Evolutionary conservation across 2,888 invertebrate species (phyloP), one percentile per base, ranked within the genome.

Genomic region (Seira sanloemensis): DNA sequence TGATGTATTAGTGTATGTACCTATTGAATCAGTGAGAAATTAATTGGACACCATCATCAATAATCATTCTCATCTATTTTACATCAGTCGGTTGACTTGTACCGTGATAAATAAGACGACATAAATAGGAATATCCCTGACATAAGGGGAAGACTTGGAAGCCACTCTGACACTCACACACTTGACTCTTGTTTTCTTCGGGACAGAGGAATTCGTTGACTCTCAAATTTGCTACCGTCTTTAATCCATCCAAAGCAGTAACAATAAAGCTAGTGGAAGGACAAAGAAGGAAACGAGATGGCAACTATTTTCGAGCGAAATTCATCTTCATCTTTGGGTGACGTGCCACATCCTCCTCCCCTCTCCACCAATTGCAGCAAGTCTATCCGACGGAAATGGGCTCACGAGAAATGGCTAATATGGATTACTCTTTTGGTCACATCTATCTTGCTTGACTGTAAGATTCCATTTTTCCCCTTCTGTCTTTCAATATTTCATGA

Each of bases 371-470:
- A n/a, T 18, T 37, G 37, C 12, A 58, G 58, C 58, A 58, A n/a
- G 58, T 12, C 71, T 18, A 16, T 78, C 24, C 78, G 79, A 73
- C 73, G 79, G 67, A 79, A 79, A 79, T 79, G 73, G 73, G 24
- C 74, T 73, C 73, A 66, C 16, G 79, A 79, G 73, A 79, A 79
- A 73, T 79, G 79, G 79, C 62, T 74, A 73, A 79, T 79, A 72
- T 73, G 79, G 73, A 79, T 73, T 73, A 71, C 65, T 46, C 54
- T 79, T 25, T 79, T 79, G 73, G 67, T 73, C 79, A 54, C 79
- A 79, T 79, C 79, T 24, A 79, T 79, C 73, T 79, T 79, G 37
- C 71, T 79, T 19, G 79, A 79, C 79, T 67, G 79, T 79, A 79
- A 79, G 79, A 71, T 65, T 69, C 5, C 1, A 18, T 19, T 69